phyloP scores from a whole-genome alignment of 2,888 invertebrate genomes.

The Cephus spinipes region DNA sequence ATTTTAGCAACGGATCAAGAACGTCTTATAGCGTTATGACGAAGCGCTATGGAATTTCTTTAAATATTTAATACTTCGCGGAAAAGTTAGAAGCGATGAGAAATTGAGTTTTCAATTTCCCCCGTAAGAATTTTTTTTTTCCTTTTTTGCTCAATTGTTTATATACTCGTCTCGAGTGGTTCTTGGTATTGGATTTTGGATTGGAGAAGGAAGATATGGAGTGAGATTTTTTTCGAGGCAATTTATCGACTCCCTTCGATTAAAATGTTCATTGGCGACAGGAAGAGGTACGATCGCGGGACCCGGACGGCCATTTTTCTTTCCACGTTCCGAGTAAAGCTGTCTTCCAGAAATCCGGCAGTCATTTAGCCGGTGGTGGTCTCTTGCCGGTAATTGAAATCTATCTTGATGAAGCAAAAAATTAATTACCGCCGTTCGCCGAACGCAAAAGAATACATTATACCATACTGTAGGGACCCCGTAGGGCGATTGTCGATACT shows the following conservation, averaged over 20 bases:
- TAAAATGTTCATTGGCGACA: background rate
- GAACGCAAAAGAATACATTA: constrained; percentile 12
- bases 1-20: background rate
- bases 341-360: constrained; percentile 3
- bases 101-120: background rate
- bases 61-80: background rate
- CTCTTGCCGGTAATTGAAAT: constrained; percentile 17
- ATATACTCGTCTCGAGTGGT: background rate
- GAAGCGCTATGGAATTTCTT: background rate
- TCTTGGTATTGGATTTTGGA: background rate
- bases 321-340: background rate
- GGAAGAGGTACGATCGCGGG: background rate
- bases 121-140: too few species aligned
- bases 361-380: constrained; percentile 1
- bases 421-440: constrained; percentile 19
- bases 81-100: background rate
- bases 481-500: background rate
- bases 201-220: background rate
- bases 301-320: background rate
- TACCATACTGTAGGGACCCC: background rate
- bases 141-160: background rate
- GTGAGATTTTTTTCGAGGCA: too few species aligned
- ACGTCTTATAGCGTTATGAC: background rate
- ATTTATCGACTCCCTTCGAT: background rate
- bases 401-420: constrained; percentile 17